Evolutionary conservation across 2,888 invertebrate genomes (phyloP), one percentile per base, ranked within the genome.

Genomic region (Coleophora deauratella): DNA sequence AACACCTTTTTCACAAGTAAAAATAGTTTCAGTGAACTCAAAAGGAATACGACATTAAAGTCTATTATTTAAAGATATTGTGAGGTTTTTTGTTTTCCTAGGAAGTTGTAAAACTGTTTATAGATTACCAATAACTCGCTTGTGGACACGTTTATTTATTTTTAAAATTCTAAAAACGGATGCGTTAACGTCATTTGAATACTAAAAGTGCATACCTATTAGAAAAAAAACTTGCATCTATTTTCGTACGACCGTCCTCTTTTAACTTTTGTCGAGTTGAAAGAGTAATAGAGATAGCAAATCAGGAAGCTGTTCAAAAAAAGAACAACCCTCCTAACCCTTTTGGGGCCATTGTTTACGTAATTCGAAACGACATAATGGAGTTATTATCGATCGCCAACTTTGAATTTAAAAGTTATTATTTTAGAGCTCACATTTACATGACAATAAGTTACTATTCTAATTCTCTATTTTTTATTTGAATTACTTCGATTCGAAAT

Each of bases 271-370:
- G 31, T 6, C 40, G 44, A 42, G 44, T 49, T 30, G 34, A 38
- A 46, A 40, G 71, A 49, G 62, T 50, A 70, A 80, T 46, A 57
- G 69, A 61, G 81, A 79, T 55, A 51, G 50, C 48, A 49, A 57
- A 69, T 73, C 77, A 81, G 84, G 84, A 84, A 82, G 78, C 76
- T 67, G 69, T 72, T 72, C 66, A 75, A 82, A 85, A 82, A 85
- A 85, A 79, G 74, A 75, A 72, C 77, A 81, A 82, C 81, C 85
- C 85, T 84, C 82, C 78, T 66, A 79, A 79, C 82, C 85, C 80
- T 75, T 78, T 59, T 63, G 63, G 69, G 65, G 40, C 71, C 69
- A 73, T 77, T 80, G 76, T 76, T 79, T 72, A 75, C 63, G 50
- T 59, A 59, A 54, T 46, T 47, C 55, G 53, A 63, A 74, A 73